A percentile compares a stretch with the other conserved stretches of the same genome.
Conservation (phyloP, 2,797 vertebrate genomes). For the Cossypha heuglini region DNA sequence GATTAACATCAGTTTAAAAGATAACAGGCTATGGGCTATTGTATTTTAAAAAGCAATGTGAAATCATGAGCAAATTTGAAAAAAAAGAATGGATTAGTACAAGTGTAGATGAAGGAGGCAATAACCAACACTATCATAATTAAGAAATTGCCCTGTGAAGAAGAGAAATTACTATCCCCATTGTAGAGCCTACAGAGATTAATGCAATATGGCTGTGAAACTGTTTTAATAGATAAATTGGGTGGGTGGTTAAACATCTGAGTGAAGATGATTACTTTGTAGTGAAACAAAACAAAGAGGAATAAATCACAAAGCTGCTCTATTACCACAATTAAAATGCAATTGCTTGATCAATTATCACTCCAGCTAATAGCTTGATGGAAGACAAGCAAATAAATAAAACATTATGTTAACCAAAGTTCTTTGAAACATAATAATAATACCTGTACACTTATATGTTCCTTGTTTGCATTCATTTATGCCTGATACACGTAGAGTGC, state of each 20-base stretch:
- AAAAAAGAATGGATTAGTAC: neutral
- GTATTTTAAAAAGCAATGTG: neutral
- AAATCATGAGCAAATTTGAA: neutral
- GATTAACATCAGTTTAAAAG: neutral
- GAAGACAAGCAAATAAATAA: constrained; percentile 57
- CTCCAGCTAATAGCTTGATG: constrained; percentile 34
- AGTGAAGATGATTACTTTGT: constrained; percentile 50
- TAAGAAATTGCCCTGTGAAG: constrained; percentile 11
- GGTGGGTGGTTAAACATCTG: constrained; percentile 49
- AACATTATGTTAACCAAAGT: neutral
- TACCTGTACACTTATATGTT: neutral
- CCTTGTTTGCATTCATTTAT: neutral
- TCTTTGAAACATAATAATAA: neutral
- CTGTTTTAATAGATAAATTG: constrained; percentile 56
- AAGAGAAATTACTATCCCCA: neutral
- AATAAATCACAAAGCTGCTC: constrained; percentile 53
- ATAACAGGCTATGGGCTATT: neutral
- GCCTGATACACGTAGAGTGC: neutral
- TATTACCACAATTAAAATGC: constrained; percentile 58
- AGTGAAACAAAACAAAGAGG: constrained; percentile 67
- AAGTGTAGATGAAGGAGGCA: neutral
- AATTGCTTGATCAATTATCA: constrained; percentile 58
- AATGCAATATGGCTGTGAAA: constrained; percentile 35
- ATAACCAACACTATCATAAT: neutral
- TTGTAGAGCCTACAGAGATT: constrained; percentile 31